Conservation (phyloP, 2,797 vertebrate genomes). For the Choloepus didactylus region DNA sequence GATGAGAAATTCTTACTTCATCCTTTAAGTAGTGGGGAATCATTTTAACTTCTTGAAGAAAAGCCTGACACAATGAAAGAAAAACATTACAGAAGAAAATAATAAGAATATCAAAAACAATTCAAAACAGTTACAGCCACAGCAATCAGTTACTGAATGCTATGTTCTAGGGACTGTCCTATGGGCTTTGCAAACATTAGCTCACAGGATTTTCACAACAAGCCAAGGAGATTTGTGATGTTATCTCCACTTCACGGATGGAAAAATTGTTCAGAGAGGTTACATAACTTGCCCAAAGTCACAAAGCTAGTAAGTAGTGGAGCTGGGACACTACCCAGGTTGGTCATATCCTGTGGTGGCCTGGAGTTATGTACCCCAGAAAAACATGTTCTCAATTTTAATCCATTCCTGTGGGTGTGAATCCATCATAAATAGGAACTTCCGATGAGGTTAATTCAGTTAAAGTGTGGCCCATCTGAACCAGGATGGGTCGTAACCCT, state of each 20-base stretch:
- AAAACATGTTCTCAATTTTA: no score
- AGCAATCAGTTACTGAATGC: not conserved
- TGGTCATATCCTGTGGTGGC: no score
- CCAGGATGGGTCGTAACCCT: no score
- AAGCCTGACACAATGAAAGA: not conserved
- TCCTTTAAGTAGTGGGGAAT: not conserved
- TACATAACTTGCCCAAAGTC: no score
- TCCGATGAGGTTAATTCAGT: no score
- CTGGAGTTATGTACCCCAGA: no score
- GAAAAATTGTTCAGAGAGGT: no score
- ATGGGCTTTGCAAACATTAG: accelerated
- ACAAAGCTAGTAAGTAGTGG: no score
- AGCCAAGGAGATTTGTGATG: not conserved
- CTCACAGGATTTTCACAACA: not conserved
- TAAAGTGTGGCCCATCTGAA: no score
- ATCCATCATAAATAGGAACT: no score
- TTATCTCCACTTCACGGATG: not conserved
- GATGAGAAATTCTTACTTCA: not conserved
- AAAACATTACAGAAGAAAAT: not conserved
- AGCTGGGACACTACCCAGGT: no score
- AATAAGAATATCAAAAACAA: not conserved
- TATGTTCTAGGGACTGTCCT: not conserved
- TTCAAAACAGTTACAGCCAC: not conserved
- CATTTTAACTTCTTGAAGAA: not conserved
- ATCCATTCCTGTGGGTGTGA: no score